phyloP scores from a whole-genome alignment of 2,797 vertebrate species.

The Telmatherina bonti region DNA sequence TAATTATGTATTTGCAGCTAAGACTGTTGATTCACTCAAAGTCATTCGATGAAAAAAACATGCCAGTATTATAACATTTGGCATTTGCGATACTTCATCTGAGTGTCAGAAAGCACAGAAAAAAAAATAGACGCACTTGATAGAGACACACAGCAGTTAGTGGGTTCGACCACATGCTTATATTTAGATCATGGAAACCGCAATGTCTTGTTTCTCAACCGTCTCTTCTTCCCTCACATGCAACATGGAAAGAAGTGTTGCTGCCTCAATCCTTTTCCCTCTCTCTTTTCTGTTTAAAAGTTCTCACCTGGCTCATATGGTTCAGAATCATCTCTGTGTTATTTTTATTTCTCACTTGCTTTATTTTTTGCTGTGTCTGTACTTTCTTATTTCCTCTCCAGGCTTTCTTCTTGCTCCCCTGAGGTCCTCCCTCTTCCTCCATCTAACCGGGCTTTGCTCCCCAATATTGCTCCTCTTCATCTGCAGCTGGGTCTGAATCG shows the following conservation, averaged over 20 bases:
- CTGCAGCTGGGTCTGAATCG: conserved; percentile 70
- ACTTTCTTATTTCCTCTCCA: conserved; percentile 48
- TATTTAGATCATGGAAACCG: conserved; percentile 84
- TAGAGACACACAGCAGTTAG: conserved; percentile 69
- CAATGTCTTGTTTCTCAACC: conserved; percentile 75
- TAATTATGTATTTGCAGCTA: not conserved
- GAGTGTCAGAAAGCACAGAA: conserved; percentile 28
- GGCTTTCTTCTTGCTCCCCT: conserved; percentile 36
- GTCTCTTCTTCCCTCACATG: conserved; percentile 64
- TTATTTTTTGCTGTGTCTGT: not conserved
- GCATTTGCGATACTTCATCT: conserved; percentile 33
- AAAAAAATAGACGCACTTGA: conserved; percentile 20
- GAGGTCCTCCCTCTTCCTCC: conserved; percentile 52
- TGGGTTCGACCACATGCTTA: conserved; percentile 73
- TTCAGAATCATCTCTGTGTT: conserved; percentile 38
- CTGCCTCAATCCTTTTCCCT: conserved; percentile 40
- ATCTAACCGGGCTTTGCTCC: conserved; percentile 51
- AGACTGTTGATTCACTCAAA: not conserved
- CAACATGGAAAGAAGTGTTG: conserved; percentile 67
- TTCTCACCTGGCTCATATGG: conserved; percentile 39
- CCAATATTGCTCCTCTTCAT: conserved; percentile 58
- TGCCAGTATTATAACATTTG: not conserved
- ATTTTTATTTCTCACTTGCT: conserved; percentile 33
- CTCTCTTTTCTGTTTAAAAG: conserved; percentile 44
- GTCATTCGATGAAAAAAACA: not conserved